Conservation (phyloP, 2,797 vertebrate species). For the Halcyon badia region DNA sequence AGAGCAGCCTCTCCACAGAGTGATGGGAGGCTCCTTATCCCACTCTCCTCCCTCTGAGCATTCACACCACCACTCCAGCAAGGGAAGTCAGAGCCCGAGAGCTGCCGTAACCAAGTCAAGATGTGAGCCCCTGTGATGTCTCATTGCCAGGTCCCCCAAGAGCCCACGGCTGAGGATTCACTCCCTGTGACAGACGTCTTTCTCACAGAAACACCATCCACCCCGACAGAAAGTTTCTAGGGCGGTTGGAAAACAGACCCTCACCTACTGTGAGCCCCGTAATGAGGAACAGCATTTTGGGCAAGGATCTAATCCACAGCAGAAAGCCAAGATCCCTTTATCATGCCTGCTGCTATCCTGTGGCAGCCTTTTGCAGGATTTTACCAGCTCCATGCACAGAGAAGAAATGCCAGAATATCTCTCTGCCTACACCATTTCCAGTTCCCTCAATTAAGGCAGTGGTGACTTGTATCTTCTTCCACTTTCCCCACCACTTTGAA, state of each 20-base stretch:
- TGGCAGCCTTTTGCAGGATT: neutral
- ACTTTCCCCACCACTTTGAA: neutral
- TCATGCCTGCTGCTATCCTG: neutral
- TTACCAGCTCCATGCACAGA: neutral
- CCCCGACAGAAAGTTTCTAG: neutral
- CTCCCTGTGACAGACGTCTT: neutral
- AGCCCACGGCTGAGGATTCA: neutral
- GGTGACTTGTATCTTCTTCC: neutral
- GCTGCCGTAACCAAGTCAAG: accelerated
- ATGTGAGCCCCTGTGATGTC: neutral
- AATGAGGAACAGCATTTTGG: neutral
- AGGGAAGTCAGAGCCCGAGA: neutral
- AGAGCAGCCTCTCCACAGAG: neutral
- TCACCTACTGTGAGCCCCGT: neutral
- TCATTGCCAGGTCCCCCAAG: accelerated
- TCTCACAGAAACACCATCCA: neutral
- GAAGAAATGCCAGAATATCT: neutral
- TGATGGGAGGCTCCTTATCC: neutral
- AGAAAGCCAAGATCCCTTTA: neutral
- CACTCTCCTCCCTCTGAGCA: accelerated
- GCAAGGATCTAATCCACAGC: neutral
- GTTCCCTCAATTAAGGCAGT: neutral
- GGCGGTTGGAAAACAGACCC: neutral
- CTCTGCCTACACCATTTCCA: neutral
- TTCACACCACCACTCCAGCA: neutral